Evolutionary conservation across 2,888 invertebrate genomes (phyloP), one percentile per base, ranked within the genome.

Genomic region (Anarsia innoxiella): DNA sequence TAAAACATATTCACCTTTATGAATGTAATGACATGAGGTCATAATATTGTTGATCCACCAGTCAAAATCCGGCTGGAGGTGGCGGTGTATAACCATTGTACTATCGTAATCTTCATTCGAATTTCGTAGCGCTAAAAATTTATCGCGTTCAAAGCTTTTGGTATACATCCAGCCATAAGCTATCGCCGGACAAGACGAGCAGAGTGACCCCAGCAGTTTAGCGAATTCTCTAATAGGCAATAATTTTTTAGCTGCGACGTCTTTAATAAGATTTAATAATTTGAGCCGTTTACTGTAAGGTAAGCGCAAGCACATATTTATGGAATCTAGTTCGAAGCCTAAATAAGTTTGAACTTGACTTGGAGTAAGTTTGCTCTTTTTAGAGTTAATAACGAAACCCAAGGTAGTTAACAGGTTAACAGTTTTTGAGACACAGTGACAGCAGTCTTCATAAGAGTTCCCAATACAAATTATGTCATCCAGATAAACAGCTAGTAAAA

Each of bases 391-490:
- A 5, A 44, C 23, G 9, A 44, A 40, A 1, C 43, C 43, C 30
- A 44, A 19, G 2, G 11, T 9, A 23, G 27, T 12, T 10, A 44
- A 23, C 9, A 40, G 9, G 1, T 15, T 31, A 5, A 37, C n/a
- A 2, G 28, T 32, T 2, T 34, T 25, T 29, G 28, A 9, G 6
- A 34, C 29, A 23, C 34, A 33, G n/a, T 1, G 9, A 2, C 8
- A 2, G 16, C 38, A 39, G 9, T 33, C 30, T 1, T 36, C 5
- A 31, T 36, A 39, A 1, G 36, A 12, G 16, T 26, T 23, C 2
- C 40, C 38, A 6, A 44, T 27, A 16, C 44, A 44, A 14, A 39
- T 16, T 6, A 30, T 31, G 34, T 46, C 45, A 28, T 40, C 45
- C 9, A 40, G 23, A 12, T 42, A 40, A n/a, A 37, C 19, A 23